Evolutionary conservation across 2,797 vertebrate genomes (phyloP).

Genomic region (Dendrocincla tyrannina): DNA sequence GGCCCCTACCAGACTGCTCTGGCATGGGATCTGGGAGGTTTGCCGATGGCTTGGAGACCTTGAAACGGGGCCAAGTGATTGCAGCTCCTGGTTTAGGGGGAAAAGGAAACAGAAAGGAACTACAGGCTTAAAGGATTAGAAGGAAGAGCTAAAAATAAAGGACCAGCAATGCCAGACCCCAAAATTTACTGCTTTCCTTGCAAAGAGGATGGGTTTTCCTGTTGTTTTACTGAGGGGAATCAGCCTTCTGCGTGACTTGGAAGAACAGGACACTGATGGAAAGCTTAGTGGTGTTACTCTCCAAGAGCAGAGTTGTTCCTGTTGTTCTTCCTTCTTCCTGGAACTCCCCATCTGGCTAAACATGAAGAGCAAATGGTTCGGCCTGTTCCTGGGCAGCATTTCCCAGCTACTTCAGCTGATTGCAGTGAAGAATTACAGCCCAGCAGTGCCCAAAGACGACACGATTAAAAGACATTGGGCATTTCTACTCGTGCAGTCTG

Average conservation of each 20-base stretch:
- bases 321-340: neutral
- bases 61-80: slow-evolving; percentile 47
- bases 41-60: slow-evolving; percentile 49
- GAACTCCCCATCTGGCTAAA: neutral
- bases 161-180: neutral
- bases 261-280: neutral
- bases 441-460: neutral
- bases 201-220: slow-evolving; percentile 30
- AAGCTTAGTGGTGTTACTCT: neutral
- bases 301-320: neutral
- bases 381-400: neutral
- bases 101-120: slow-evolving; percentile 64
- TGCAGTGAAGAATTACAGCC: neutral
- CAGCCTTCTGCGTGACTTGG: neutral
- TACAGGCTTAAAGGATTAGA: slow-evolving; percentile 49
- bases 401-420: neutral
- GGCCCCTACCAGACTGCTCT: slow-evolving; percentile 44
- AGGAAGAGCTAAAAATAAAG: slow-evolving; percentile 56
- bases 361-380: neutral
- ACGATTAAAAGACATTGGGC: neutral
- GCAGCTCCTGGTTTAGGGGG: slow-evolving; percentile 46
- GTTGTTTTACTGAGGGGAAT: neutral
- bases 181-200: slow-evolving; percentile 30
- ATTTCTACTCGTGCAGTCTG: neutral
- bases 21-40: slow-evolving; percentile 49